Evolutionary conservation across 2,888 invertebrate species (phyloP), one percentile per base, ranked within the genome.

Genomic region (Cotesia congregata): DNA sequence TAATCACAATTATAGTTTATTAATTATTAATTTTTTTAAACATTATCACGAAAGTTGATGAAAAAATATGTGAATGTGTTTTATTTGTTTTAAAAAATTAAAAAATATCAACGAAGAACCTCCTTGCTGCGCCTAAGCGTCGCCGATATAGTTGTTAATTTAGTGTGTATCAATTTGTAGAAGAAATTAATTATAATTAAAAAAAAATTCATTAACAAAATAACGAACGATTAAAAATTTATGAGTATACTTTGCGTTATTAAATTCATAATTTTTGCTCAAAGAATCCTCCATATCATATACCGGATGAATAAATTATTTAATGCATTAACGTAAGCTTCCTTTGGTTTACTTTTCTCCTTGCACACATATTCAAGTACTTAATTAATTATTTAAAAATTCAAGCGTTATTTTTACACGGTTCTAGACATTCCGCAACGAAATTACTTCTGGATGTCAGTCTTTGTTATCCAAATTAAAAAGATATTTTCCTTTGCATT

Each of bases 281-380:
- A 82, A 82, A 79, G 79, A 80, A 83, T 79, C 77, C 74, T 81
- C 77, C 82, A 81, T 83, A 83, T 83, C 82, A 83, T 78, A 75
- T 75, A 80, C 75, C 77, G 75, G 75, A 72, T 68, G 77, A 75
- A 70, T 40, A 71, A 72, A 67, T 38, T 40, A 77, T 65, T 71
- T 20, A 39, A 76, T 30, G 61, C 61, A 76, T 61, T 40, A 72
- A 41, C 67, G 71, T 67, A 65, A 59, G 64, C 65, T 75, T 75
- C 64, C 73, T 71, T 9, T 70, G 41, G 40, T 59, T n/a, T 62
- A 60, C 62, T 64, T 62, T 59, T 62, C 17, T 60, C 71, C 61
- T 61, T 65, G 59, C 40, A 67, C 41, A 50, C 40, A 69, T 50
- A 67, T 64, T 40, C 15, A 40, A 9, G 67, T 68, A 68, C 20